phyloP scores from a whole-genome alignment of 2,797 vertebrate species.

The Halcyon leucocephala region DNA sequence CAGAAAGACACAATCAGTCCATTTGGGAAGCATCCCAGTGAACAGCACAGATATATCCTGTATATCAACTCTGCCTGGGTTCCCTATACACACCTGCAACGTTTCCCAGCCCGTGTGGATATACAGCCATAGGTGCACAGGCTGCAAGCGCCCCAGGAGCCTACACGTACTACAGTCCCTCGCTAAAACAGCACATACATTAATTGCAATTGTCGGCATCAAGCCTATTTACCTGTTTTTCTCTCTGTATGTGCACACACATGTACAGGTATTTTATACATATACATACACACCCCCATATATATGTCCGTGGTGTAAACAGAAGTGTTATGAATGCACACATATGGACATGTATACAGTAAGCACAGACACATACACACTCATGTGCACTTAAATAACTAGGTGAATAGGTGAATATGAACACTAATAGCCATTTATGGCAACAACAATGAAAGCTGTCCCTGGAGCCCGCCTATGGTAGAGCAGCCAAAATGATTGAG shows the following conservation, averaged over 20 bases:
- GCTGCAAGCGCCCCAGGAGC: not conserved
- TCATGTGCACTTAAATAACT: not conserved
- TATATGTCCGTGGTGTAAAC: not conserved
- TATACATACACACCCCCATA: not conserved
- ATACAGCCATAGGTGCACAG: not conserved
- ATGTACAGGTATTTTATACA: not conserved
- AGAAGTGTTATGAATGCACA: not conserved
- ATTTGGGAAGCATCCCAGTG: not conserved
- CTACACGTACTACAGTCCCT: rapidly evolving
- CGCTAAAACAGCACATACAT: not conserved
- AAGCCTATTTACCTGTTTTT: not conserved
- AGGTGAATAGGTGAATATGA: constrained; percentile 18
- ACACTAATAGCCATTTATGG: constrained; percentile 68
- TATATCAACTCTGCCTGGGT: not conserved
- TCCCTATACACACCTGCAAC: rapidly evolving
- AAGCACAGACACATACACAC: not conserved
- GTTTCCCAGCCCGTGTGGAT: not conserved
- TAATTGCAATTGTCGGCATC: not conserved
- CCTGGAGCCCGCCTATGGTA: constrained; percentile 48
- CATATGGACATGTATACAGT: not conserved
- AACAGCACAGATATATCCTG: not conserved
- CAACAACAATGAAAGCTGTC: constrained; percentile 67
- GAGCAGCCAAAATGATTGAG: constrained; percentile 69
- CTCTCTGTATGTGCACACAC: not conserved
- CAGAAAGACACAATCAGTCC: not conserved